Base-by-base conservation (phyloP, 37 sponge, comb jelly and placozoan genomes). In the Halichondria panicea region DNA sequence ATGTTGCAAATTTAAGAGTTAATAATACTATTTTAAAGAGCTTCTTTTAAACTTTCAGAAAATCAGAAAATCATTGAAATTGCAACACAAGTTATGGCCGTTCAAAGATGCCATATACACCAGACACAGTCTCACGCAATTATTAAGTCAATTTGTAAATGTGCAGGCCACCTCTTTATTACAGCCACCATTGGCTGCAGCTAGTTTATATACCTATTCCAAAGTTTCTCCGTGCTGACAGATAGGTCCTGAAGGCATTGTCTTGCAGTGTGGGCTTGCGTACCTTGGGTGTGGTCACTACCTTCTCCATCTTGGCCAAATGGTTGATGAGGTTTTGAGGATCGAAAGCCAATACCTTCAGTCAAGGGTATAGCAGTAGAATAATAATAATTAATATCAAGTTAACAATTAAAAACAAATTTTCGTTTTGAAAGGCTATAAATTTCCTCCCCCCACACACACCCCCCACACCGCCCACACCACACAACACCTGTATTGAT, bases 311-410 rank as follows among this genome's bases (percentile, higher is more conserved):
- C 67, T 79, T 78, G 46, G 64, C 30, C 37, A 90, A 82, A n/a
- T 64, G 35, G 13, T 30, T 76, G 72, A 90, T 90, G 19, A 90
- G 70, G 25, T 22, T 72, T 52, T 81, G 81, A 1, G 91, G 91
- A 40, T 90, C 81, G 62, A 90, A 90, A 21, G 75, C 44, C 36
- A n/a, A n/a, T n/a, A n/a, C n/a, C n/a, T n/a, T n/a, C n/a, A n/a
- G 44, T 33, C 1, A 45, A 22, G 18, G 41, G 32, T 8, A 66
- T 60, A 22, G 27, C 25, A 60, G 15, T 19, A 19, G 52, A 48
- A 48, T 19, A 48, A 48, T 15, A 15, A 48, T 11, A 19, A 15
- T 15, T 48, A 15, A 48, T 48, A 15, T 48, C 15, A 48, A 15
- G 15, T 19, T 15, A 48, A 15, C 15, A 48, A 11, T n/a, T n/a